Percentiles rank a stretch among this genome's conserved stretches.
phyloP scores from a whole-genome alignment of 1,140 invertebrate species.

The Drosophila ironensis region DNA sequence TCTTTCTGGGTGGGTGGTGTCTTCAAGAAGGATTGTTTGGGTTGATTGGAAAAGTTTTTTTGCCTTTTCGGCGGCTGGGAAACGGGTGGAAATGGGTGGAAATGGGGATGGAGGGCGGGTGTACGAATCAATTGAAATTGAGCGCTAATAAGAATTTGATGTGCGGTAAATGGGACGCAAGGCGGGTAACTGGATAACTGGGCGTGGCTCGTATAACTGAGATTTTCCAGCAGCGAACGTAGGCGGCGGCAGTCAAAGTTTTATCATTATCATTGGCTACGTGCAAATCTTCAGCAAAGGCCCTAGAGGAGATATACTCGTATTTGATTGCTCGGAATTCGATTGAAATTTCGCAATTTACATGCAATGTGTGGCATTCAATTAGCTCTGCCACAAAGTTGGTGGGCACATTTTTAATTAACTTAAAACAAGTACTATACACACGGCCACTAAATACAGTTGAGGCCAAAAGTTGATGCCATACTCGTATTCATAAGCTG shows the following conservation, averaged over 20 bases:
- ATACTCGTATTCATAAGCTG: conserved; percentile 44
- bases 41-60: conserved; percentile 74
- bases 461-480: conserved; percentile 24
- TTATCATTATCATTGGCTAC: conserved; percentile 62
- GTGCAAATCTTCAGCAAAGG: conserved; percentile 27
- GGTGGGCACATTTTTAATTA: conserved; percentile 11
- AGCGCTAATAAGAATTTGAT: conserved; percentile 80
- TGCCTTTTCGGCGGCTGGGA: too few relatives aligned
- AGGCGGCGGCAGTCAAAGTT: conserved; percentile 57
- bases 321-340: conserved; percentile 4
- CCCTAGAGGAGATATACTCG: background rate
- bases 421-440: conserved; percentile 2
- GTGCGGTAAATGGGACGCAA: conserved; percentile 58
- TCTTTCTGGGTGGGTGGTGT: too few relatives aligned
- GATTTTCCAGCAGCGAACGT: conserved; percentile 21
- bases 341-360: conserved; percentile 18
- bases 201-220: background rate
- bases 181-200: background rate
- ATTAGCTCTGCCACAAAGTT: background rate
- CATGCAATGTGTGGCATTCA: conserved; percentile 20
- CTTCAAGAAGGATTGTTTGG: conserved; percentile 63
- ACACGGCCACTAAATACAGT: conserved; percentile 26
- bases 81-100: too few relatives aligned
- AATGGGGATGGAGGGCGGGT: too few relatives aligned
- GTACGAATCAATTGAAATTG: conserved; percentile 76